Percentiles rank a stretch among this genome's conserved stretches.
phyloP scores from a whole-genome alignment of 2,797 vertebrate species.

The Parotocinclus haroldoi region DNA sequence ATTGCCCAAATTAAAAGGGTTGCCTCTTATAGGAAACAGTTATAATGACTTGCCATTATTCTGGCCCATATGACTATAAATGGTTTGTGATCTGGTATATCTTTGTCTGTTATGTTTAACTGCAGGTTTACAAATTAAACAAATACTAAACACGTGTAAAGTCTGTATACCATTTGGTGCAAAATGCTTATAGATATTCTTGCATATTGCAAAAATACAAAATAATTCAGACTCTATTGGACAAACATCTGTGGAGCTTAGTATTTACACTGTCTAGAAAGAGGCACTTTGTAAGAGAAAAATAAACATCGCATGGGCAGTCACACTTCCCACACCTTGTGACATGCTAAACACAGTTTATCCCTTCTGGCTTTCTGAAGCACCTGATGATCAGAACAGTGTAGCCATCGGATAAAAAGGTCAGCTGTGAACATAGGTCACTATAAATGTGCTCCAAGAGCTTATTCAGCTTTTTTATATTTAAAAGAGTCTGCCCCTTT shows the following conservation, averaged over 20 bases:
- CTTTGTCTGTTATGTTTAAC: neutral
- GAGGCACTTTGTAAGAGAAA: slow-evolving; percentile 1
- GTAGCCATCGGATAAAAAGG: slow-evolving; percentile 41
- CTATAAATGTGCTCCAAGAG: slow-evolving; percentile 29
- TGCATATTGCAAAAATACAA: slow-evolving; percentile 5
- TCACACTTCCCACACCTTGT: slow-evolving; percentile 49
- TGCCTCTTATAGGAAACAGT: neutral
- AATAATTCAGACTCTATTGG: neutral
- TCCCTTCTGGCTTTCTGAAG: slow-evolving; percentile 17
- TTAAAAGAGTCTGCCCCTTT: slow-evolving; percentile 21
- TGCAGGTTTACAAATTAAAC: slow-evolving; percentile 14
- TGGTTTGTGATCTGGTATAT: neutral
- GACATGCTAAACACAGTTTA: slow-evolving; percentile 36
- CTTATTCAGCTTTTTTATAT: slow-evolving; percentile 17
- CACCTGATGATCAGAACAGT: slow-evolving; percentile 40
- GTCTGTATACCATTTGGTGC: too few relatives aligned
- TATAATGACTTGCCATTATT: too few relatives aligned
- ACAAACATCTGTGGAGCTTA: too few relatives aligned
- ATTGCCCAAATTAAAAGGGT: too few relatives aligned
- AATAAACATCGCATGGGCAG: slow-evolving; percentile 17
- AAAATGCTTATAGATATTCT: too few relatives aligned
- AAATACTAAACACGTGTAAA: neutral
- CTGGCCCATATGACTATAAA: neutral
- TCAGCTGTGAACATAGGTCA: slow-evolving; percentile 37
- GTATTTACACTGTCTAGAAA: too few relatives aligned